These are phyloP conservation scores for Mythimna impura DNA, from an alignment of 2,888 invertebrate genomes.

Conservation along the genomic window DNA sequence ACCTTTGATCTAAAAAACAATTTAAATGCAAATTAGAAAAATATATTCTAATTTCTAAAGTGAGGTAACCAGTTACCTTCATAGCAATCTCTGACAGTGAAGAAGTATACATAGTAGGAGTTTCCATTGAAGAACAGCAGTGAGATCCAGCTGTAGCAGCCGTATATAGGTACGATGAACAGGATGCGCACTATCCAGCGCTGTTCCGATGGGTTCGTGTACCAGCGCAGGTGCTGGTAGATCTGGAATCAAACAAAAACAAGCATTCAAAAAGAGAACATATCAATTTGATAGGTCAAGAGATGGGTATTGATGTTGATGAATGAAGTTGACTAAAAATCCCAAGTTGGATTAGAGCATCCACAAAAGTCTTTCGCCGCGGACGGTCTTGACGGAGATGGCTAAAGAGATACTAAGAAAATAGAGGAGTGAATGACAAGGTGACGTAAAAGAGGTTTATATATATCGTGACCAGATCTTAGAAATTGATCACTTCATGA, in stretches of 20 bases:
- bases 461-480: too few species aligned
- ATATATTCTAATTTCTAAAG: neutral
- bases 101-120: conserved; percentile 99
- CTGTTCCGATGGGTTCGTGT: conserved; percentile 99
- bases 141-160: conserved; percentile 99
- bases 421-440: neutral
- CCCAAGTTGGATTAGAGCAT: too few species aligned
- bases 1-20: neutral
- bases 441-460: neutral
- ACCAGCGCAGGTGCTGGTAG: conserved; percentile 99
- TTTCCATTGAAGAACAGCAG: conserved; percentile 99
- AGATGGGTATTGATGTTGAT: neutral
- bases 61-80: conserved; percentile 93
- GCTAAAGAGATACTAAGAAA: neutral
- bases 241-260: conserved; percentile 92
- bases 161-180: conserved; percentile 99
- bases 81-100: conserved; percentile 99
- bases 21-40: conserved; percentile 18
- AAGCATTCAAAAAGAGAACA: neutral
- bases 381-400: neutral
- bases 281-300: neutral
- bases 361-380: neutral
- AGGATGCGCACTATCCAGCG: conserved; percentile 99
- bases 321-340: neutral
- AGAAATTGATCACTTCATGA: too few species aligned